A percentile compares a stretch with the other conserved stretches of the same genome.
Conservation (phyloP, 2,888 invertebrate genomes). For the Silvanus unidentatus region DNA sequence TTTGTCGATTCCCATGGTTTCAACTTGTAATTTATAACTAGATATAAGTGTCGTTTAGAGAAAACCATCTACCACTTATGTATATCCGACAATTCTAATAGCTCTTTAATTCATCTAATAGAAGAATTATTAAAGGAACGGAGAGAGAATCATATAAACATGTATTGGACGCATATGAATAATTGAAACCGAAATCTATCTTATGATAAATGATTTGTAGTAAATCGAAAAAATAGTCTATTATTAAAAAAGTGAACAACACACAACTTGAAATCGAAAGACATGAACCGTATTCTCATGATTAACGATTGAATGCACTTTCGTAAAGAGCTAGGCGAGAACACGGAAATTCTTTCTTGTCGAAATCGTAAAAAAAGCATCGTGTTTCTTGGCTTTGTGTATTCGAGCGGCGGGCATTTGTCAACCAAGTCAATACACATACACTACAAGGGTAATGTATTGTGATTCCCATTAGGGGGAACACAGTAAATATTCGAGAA, state of each 20-base stretch:
- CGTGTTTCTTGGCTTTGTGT: slow-evolving; percentile 37
- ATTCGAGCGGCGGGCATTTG: slow-evolving; percentile 43
- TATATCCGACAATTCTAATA: too few relatives aligned
- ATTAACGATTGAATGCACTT: slow-evolving; percentile 49
- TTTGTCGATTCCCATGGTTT: slow-evolving; percentile 6
- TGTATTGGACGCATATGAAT: neutral
- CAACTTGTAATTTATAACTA: too few relatives aligned
- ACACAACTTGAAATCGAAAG: slow-evolving; percentile 31
- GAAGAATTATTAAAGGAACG: too few relatives aligned
- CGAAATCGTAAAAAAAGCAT: slow-evolving; percentile 40
- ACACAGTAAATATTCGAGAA: slow-evolving; percentile 9
- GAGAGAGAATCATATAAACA: too few relatives aligned
- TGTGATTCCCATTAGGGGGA: slow-evolving; percentile 44
- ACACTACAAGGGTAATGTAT: slow-evolving; percentile 41
- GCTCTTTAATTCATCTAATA: too few relatives aligned
- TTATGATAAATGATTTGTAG: neutral
- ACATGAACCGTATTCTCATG: slow-evolving; percentile 41
- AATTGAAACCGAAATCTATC: neutral
- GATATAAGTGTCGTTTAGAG: too few relatives aligned
- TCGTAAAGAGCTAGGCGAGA: slow-evolving; percentile 40
- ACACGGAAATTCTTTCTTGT: slow-evolving; percentile 46
- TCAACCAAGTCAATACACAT: slow-evolving; percentile 41
- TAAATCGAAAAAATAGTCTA: slow-evolving; percentile 22
- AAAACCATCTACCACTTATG: too few relatives aligned
- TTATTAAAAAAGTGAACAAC: slow-evolving; percentile 30